Evolutionary conservation across 2,113 vertebrate species (phyloP).

Genomic region (Marmota monax): DNA sequence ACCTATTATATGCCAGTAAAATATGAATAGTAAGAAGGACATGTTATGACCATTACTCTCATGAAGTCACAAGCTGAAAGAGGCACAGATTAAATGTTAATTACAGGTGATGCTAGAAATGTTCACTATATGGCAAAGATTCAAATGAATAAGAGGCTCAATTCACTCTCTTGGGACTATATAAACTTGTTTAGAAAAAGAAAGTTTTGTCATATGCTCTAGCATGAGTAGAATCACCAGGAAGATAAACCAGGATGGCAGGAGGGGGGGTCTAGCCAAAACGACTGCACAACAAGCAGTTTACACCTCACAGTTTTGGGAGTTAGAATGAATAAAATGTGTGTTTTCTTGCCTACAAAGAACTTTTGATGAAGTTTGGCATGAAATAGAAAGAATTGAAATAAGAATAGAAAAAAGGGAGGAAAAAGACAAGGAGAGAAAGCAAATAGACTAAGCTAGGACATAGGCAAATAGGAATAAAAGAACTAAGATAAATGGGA

Average conservation of each 20-base stretch:
- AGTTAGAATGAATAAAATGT: background rate
- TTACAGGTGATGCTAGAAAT: background rate
- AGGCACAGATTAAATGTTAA: background rate
- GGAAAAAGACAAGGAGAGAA: conserved; percentile 29
- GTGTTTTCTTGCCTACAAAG: background rate
- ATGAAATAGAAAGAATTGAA: conserved; percentile 61
- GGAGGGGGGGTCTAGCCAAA: background rate
- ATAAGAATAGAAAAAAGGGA: background rate
- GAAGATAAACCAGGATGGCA: background rate
- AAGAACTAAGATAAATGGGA: background rate
- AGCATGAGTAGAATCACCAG: background rate
- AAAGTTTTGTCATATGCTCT: background rate
- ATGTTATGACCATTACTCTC: background rate
- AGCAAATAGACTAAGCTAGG: background rate
- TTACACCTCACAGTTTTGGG: background rate
- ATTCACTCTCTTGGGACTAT: background rate
- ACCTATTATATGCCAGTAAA: background rate
- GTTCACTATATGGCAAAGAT: background rate
- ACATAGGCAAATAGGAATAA: background rate
- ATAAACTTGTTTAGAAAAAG: background rate
- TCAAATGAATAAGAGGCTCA: background rate
- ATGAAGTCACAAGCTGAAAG: background rate
- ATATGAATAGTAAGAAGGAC: fast-evolving
- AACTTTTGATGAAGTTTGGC: background rate
- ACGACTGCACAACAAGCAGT: fast-evolving